phyloP scores from a whole-genome alignment of 2,797 vertebrate species.

The Macrochelys suwanniensis region DNA sequence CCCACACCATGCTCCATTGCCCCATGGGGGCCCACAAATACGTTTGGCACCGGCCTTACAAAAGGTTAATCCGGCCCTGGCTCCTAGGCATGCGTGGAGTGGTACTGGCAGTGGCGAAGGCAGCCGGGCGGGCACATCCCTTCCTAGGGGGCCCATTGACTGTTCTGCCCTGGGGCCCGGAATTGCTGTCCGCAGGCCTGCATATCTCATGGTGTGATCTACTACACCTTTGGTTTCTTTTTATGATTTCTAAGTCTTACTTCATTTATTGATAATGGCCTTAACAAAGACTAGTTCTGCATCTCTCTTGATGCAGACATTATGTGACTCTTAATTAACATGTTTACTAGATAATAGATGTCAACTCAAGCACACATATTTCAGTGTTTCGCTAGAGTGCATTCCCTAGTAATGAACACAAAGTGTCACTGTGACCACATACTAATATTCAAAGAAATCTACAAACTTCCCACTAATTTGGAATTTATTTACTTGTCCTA shows the following conservation, averaged over 20 bases:
- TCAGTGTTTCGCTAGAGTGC: conserved; percentile 71
- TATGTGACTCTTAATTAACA: conserved; percentile 41
- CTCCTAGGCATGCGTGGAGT: too few relatives aligned
- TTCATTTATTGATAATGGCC: not conserved
- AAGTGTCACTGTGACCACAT: conserved; percentile 87
- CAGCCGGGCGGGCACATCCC: too few relatives aligned
- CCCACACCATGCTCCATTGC: too few relatives aligned
- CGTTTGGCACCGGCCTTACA: too few relatives aligned
- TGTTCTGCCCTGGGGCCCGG: too few relatives aligned
- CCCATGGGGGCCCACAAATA: too few relatives aligned
- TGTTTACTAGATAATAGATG: conserved; percentile 45
- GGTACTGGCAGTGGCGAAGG: too few relatives aligned
- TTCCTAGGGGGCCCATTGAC: too few relatives aligned
- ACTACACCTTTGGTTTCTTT: not conserved
- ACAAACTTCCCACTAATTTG: conserved; percentile 74
- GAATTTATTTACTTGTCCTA: conserved; percentile 57
- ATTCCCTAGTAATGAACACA: conserved; percentile 86
- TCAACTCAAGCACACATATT: conserved; percentile 35
- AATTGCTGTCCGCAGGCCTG: too few relatives aligned
- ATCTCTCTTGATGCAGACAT: not conserved
- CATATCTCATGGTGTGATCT: conserved; percentile 23
- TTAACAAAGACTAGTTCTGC: conserved; percentile 29
- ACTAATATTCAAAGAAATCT: conserved; percentile 72
- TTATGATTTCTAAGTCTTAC: not conserved
- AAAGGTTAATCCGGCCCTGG: too few relatives aligned